Base-by-base conservation (phyloP, 2,797 vertebrate species). In the Ctenopoma multispine region DNA sequence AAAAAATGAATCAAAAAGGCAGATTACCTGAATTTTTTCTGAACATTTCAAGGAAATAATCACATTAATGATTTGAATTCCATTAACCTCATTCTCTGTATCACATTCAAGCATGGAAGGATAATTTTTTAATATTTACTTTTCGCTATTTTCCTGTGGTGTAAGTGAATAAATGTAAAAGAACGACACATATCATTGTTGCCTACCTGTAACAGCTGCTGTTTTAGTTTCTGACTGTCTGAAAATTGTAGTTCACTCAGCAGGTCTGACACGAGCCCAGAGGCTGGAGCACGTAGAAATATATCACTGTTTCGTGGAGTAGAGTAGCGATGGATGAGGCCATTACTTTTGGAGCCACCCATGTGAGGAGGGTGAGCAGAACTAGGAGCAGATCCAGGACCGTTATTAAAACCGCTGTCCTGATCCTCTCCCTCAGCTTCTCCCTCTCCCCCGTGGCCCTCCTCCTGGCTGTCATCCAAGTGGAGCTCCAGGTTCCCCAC, bases 241-340 rank as follows among this genome's bases (percentile, higher is more conserved):
- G 95, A 95, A 60, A 96, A 93, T 72, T 94, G 95, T 1, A 96
- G 93, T 84, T 96, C 96, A 51, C 94, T 96, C 72, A 96, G 92
- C 66, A 96, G 94, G 80, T 96, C 94, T 0, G 94, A 91, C 24
- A 96, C 95, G 31, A 96, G 86, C 14, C 95, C 56, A 63, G 95
- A 77, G 65, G 94, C 68, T 56, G 94, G 92, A 31, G 91, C 88
- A 1, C 90, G 93, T 34, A 95, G 89, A 75, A 93, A 94, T 1
- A 89, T 53, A 2, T 94, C 92, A 6, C 91, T 94, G 90, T 64
- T 91, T 29, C 93, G 93, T 18, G 94, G 93, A 3, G 94, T 94
- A 72, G 95, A 95, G 85, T 82, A 92, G 68, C 83, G 82, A 24
- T 90, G 91, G 80, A 86, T 75, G 72, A 89, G 77, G 55, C 94